phyloP scores from a whole-genome alignment of 1,140 invertebrate species.

The Sycophaga agraensis region DNA sequence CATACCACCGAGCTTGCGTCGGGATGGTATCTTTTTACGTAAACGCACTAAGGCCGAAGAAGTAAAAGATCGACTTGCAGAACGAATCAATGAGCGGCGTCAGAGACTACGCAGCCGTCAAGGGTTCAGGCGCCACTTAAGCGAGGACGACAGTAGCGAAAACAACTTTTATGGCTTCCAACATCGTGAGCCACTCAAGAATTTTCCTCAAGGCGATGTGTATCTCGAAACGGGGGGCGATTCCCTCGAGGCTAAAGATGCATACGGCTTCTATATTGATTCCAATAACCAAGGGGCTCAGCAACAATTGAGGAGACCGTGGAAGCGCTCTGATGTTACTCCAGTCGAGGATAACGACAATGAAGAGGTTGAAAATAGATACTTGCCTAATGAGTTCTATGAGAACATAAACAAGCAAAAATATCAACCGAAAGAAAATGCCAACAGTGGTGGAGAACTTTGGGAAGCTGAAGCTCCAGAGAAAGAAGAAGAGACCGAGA shows the following conservation, averaged over 20 bases:
- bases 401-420: too few relatives aligned
- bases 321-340: background rate
- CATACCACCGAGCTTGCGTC: background rate
- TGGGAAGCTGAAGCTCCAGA: conserved; percentile 34
- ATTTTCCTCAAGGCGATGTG: conserved; percentile 37
- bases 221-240: conserved; percentile 18
- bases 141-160: conserved; percentile 32
- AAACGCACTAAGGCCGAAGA: conserved; percentile 4
- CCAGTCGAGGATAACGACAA: conserved; percentile 18
- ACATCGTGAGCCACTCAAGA: conserved; percentile 24
- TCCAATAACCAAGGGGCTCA: background rate
- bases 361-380: conserved; percentile 15
- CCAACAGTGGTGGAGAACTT: conserved; percentile 21
- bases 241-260: conserved; percentile 5
- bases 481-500: conserved; percentile 6
- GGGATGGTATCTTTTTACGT: background rate
- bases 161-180: conserved; percentile 39
- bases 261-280: conserved; percentile 7
- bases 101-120: conserved; percentile 1
- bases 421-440: conserved; percentile 4
- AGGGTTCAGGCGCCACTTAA: background rate
- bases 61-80: conserved; percentile 10
- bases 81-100: conserved; percentile 17
- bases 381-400: conserved; percentile 28
- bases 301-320: background rate